Conservation (phyloP, 2,113 vertebrate genomes). For the Puma concolor region DNA sequence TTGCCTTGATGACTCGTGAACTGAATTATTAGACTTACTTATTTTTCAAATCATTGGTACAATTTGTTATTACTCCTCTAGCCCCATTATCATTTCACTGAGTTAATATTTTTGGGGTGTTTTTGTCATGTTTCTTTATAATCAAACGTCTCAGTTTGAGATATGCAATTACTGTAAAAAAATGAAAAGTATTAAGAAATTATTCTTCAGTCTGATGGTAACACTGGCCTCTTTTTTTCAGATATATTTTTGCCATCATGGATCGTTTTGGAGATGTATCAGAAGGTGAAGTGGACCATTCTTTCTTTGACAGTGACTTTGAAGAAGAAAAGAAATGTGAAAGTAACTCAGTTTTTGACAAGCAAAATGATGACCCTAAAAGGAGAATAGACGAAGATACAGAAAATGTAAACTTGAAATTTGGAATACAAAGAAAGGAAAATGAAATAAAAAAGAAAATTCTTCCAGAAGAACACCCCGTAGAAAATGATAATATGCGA, state of each 20-base stretch:
- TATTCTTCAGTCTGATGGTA: conserved; percentile 48
- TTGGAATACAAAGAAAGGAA: conserved; percentile 60
- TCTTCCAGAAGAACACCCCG: not conserved
- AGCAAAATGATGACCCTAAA: conserved; percentile 65
- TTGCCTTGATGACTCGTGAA: not conserved
- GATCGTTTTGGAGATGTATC: conserved; percentile 87
- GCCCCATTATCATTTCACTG: not conserved
- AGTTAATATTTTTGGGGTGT: not conserved
- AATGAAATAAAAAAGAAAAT: conserved; percentile 65
- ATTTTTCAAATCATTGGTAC: not conserved
- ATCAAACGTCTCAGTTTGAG: not conserved
- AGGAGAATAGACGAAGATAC: conserved; percentile 58
- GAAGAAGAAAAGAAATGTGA: conserved; percentile 84
- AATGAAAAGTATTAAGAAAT: conserved; percentile 21
- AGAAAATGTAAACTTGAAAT: conserved; percentile 58
- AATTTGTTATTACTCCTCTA: not conserved
- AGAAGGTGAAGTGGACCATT: conserved; percentile 95
- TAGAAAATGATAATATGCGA: conserved; percentile 31
- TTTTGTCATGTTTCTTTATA: conserved; percentile 5
- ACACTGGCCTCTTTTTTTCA: conserved; percentile 52
- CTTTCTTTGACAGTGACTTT: conserved; percentile 96
- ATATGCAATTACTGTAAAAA: not conserved
- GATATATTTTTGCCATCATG: conserved; percentile 85
- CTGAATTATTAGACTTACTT: not conserved
- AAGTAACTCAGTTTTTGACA: conserved; percentile 46